Percentiles rank a stretch among this genome's conserved stretches.
These are phyloP conservation scores for Gymnarchus niloticus DNA, from an alignment of 2,113 vertebrate genomes.

Conservation along the genomic window DNA sequence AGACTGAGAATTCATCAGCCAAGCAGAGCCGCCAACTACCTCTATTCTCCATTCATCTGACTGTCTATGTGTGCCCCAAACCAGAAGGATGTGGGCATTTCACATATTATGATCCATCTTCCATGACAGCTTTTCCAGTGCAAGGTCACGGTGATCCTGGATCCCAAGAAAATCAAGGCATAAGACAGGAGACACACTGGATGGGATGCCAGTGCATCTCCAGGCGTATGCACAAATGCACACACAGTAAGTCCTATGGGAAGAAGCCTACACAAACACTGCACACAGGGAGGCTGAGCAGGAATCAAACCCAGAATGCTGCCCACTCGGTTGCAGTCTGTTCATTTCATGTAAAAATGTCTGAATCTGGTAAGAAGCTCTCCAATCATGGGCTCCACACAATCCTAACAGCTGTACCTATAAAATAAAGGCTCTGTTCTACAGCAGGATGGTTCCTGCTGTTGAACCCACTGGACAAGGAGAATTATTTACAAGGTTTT, in stretches of 20 bases:
- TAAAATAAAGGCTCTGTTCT: too few species aligned
- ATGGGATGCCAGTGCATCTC: too few species aligned
- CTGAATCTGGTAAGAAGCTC: too few species aligned
- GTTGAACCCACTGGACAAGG: neutral
- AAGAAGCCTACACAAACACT: neutral
- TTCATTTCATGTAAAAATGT: too few species aligned
- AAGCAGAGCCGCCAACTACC: neutral
- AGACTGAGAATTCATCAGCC: neutral
- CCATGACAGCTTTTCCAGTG: neutral
- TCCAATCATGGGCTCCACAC: too few species aligned
- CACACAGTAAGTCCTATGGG: neutral
- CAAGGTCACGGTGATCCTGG: neutral
- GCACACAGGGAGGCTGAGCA: neutral
- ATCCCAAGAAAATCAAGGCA: neutral
- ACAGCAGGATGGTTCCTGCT: neutral
- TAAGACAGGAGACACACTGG: neutral
- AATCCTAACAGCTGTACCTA: too few species aligned
- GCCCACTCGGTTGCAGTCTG: neutral
- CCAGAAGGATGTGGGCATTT: neutral
- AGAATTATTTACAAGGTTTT: too few species aligned
- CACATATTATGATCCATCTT: neutral
- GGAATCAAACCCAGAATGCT: neutral
- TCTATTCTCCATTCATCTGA: neutral
- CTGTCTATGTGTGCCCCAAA: neutral
- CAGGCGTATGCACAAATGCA: too few species aligned